A percentile compares a stretch with the other conserved stretches of the same genome.
phyloP scores from a whole-genome alignment of 2,113 vertebrate genomes.

The Agelaius tricolor region DNA sequence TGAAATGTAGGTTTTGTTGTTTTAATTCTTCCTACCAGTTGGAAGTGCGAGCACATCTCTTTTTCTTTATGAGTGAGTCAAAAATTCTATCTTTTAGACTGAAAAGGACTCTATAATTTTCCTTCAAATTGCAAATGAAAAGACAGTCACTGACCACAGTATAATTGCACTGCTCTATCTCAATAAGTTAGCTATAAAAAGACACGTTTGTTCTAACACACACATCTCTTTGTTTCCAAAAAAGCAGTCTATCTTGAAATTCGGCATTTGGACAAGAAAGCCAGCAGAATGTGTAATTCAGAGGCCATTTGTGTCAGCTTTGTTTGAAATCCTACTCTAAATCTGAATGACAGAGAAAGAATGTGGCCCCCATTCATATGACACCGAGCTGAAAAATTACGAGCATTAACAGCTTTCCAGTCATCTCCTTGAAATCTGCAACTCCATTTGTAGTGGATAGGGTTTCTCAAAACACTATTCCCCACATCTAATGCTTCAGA shows the following conservation, averaged over 20 bases:
- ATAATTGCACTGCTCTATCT: conserved; percentile 19
- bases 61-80: not conserved
- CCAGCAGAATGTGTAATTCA: not conserved
- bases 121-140: conserved; percentile 3
- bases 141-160: not conserved
- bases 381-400: not conserved
- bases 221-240: not conserved
- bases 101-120: not conserved
- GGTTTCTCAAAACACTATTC: not conserved
- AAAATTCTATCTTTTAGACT: not conserved
- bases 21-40: not conserved
- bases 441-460: not conserved
- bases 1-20: not conserved
- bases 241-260: conserved; percentile 9
- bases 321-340: not conserved
- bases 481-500: not conserved
- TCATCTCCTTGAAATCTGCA: not conserved
- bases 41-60: not conserved
- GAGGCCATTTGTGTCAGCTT: conserved; percentile 1
- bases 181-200: not conserved
- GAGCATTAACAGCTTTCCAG: not conserved
- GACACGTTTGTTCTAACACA: not conserved
- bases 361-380: accelerated
- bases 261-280: not conserved
- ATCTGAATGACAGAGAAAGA: not conserved